Evolutionary conservation across 2,113 vertebrate genomes (phyloP), one percentile per base, ranked within the genome.

Genomic region (Eudyptes chrysolophus): DNA sequence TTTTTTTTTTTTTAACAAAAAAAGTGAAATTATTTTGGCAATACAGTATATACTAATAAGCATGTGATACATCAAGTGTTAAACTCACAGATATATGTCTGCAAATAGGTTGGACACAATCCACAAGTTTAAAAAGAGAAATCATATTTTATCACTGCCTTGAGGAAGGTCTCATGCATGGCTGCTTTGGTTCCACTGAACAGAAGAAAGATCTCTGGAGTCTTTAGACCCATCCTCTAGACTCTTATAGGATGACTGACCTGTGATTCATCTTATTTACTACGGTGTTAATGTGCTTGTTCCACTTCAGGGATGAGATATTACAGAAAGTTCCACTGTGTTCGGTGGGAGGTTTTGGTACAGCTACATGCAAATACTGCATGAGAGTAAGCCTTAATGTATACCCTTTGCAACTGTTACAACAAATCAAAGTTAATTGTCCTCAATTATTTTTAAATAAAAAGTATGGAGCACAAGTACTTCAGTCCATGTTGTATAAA

Each of bases 181-280:
- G 54, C 15, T 46, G 89, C 62, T 86, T 94, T 95, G 46, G 27
- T 69, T 93, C n/a, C n/a, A 90, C 36, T 86, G 83, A 90, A 77
- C 32, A 85, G 24, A 88, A 74, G 24, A 60, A 86, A 70, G 65
- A 82, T 72, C 55, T 87, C 60, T 61, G 15, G 68, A 89, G 86
- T 82, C 21, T 48, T 84, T 87, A 87, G 55, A 80, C 81, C 77
- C 58, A 81, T 68, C 14, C 32, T 76, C 55, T 85, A 21, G 18
- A 87, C 46, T 89, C 54, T 61, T 84, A 40, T 5, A 94, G 19
- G 40, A 94, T 97, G 79, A 81, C 55, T 78, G 90, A 82, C 66
- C 51, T 77, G 61, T 71, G 76, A 94, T 97, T 94, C 52, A 52
- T 96, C 84, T 87, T 92, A 89, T 92, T 95, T 96, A 91, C 70